A percentile compares a stretch with the other conserved stretches of the same genome.
Conservation (phyloP, 1,140 invertebrate genomes). For the Temnothorax longispinosus region DNA sequence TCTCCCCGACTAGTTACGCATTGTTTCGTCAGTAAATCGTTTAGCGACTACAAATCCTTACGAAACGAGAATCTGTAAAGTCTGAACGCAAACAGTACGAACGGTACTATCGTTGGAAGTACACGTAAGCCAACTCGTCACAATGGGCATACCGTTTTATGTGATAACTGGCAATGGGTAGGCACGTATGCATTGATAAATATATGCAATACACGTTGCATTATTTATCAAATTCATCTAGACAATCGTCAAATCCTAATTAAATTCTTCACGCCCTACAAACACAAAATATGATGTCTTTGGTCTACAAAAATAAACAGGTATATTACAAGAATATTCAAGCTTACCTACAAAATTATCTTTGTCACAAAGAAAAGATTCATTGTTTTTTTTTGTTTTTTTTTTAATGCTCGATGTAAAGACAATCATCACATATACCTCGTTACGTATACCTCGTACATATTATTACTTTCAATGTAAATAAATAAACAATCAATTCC, state of each 20-base stretch:
- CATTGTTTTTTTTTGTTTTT: constrained; percentile 15
- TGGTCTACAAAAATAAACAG: constrained; percentile 62
- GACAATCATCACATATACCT: constrained; percentile 56
- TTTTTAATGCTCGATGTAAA: constrained; percentile 61
- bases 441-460: constrained; percentile 20
- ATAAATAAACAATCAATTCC: constrained; percentile 39
- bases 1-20: constrained; percentile 62
- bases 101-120: constrained; percentile 53
- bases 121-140: constrained; percentile 58
- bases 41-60: constrained; percentile 31
- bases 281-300: constrained; percentile 69
- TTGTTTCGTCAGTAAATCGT: constrained; percentile 37
- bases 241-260: constrained; percentile 54
- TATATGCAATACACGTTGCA: constrained; percentile 55
- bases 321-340: constrained; percentile 63
- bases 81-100: constrained; percentile 55
- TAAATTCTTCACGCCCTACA: constrained; percentile 55
- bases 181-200: constrained; percentile 63
- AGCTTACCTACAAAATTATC: constrained; percentile 67
- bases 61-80: constrained; percentile 52
- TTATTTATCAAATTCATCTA: constrained; percentile 59
- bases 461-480: constrained; percentile 27
- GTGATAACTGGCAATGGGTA: constrained; percentile 39
- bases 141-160: constrained; percentile 36
- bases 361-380: constrained; percentile 54